Conservation (phyloP, 37 sponge, comb jelly and placozoan species). For the Bolinopsis microptera region DNA sequence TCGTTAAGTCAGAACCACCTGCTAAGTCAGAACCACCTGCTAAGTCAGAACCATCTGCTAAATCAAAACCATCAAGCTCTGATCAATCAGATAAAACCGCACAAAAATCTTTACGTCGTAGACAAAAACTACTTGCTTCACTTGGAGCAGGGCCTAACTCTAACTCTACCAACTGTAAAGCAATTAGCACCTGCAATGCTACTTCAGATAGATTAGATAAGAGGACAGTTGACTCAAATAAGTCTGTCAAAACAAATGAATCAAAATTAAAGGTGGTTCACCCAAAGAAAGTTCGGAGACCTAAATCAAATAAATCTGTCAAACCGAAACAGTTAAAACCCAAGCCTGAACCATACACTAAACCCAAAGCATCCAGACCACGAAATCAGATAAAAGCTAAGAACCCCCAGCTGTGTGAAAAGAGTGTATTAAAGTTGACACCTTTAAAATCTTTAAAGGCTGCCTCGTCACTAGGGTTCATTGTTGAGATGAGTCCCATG, state of each 20-base stretch:
- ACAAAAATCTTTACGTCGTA: not conserved
- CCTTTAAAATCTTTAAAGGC: not conserved
- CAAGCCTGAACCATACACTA: not conserved
- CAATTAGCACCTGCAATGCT: too few relatives aligned
- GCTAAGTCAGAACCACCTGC: too few relatives aligned
- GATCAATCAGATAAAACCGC: not conserved
- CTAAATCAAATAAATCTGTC: not conserved
- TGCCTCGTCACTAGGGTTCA: not conserved
- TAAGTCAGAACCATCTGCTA: too few relatives aligned
- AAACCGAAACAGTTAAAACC: not conserved
- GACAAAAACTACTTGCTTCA: not conserved
- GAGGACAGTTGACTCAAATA: too few relatives aligned
- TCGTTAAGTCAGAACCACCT: not conserved
- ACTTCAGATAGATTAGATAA: too few relatives aligned
- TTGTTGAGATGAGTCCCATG: not conserved
- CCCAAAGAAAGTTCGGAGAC: not conserved
- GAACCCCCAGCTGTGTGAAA: not conserved
- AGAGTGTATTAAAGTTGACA: not conserved
- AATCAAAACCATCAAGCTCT: not conserved
- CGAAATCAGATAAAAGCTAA: not conserved
- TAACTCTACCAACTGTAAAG: not conserved
- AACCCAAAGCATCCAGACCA: not conserved
- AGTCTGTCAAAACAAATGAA: not conserved
- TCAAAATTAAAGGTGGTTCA: not conserved
- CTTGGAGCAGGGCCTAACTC: not conserved